Base-by-base conservation (phyloP, 2,888 invertebrate species). In the Melangyna quadrimaculata region DNA sequence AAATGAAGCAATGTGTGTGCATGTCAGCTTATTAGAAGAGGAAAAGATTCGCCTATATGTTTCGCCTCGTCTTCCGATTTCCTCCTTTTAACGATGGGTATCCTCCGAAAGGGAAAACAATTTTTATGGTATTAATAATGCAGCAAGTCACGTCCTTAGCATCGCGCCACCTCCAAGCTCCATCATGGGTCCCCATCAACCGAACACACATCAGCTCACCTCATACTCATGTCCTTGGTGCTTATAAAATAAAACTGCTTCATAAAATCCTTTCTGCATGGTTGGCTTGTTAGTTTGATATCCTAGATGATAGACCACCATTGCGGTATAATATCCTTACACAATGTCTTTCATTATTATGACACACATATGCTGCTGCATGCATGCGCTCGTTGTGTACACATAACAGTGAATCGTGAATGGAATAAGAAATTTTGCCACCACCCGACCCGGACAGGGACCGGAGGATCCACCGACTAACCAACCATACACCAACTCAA, bases 101-200 rank as follows among this genome's bases (percentile, higher is more conserved):
- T 57, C 32, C 72, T 61, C 19, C 65, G 77, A 77, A 86, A 86
- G 86, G 86, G 86, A 86, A 86, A 86, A 86, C 86, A 86, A 86
- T 86, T 88, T 88, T 88, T 88, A 88, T 88, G 86, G 87, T 88
- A 88, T 89, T 89, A 89, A 88, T 88, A 88, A 88, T 88, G 88
- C 88, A 88, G 88, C 88, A 88, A 88, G 88, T 89, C 89, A 89
- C 89, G 89, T 88, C 88, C 83, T 69, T 74, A 86, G 81, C 81
- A 78, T 86, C 80, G 81, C 77, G 69, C 77, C 67, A 48, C 48
- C 22, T 48, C 48, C 4, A 48, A 22, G 12, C 22, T 48, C 22
- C 45, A 14, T 37, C 2, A 5, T 32, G 7, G 67, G 37, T 51
- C 61, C 57, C 63, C 53, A 5, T 22, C 12, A 19, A 22, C 45